Base-by-base conservation (phyloP, 2,888 invertebrate species). In the Plebejus argus region DNA sequence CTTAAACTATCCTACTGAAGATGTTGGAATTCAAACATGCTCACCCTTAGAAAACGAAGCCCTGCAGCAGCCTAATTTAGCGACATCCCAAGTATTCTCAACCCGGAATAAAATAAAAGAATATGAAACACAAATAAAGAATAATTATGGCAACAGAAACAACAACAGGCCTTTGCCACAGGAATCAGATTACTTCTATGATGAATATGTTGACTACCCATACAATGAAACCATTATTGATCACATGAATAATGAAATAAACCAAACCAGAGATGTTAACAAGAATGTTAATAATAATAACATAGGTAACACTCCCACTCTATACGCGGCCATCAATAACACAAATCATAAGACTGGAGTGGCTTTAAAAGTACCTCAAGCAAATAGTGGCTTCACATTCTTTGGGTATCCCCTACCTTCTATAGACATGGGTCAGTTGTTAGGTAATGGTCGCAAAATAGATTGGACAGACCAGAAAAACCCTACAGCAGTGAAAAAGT, bases 361-460 rank as follows among this genome's bases (percentile, higher is more conserved):
- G 77, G 85, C 88, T 77, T 87, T 89, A 56, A 93, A 92, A 71
- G 94, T 95, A 0, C 95, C 96, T 53, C 93, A 95, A 0, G 95
- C 96, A 0, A 86, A 83, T 1, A 95, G 95, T 80, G 95, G 96
- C 1, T 97, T 97, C 82, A 97, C 98, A 18, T 97, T 98, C 85
- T 98, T 98, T 84, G 98, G 98, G 0, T 96, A 98, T 85, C 98
- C 98, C 0, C 86, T 98, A 79, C 97, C 97, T 1, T 95, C 95
- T 61, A 87, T 98, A 74, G 96, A 96, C 82, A 95, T 97, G 84
- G 96, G 96, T 15, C 96, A 96, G 83, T 89, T 97, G 70, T 95
- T 96, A 49, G 93, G 89, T 75, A 91, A 89, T 53, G 94, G 93
- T 0, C 89, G 94, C 7, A 94, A 93, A 85, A 86, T 93, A 76